Evolutionary conservation across 1,140 invertebrate genomes (phyloP), one percentile per base, ranked within the genome.

Genomic region (Psix sp.): DNA sequence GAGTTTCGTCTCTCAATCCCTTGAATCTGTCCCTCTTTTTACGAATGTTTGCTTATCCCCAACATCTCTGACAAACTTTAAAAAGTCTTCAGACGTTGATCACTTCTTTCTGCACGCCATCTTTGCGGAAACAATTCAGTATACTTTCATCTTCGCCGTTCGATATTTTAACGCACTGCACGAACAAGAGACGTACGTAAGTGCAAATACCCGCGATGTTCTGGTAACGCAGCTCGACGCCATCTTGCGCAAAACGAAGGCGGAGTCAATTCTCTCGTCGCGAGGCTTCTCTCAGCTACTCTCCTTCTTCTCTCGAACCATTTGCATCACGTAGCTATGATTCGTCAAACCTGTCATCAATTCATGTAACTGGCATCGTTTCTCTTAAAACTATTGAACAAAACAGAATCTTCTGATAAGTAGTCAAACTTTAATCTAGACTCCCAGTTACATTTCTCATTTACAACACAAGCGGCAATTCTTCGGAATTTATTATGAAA

Each of bases 171-270:
- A 24, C 21, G 3, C 3, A 24, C n/a, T n/a, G n/a, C n/a, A n/a
- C n/a, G n/a, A n/a, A n/a, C n/a, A n/a, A 43, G 26, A 49, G 36
- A 24, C 54, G 35, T n/a, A 46, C 36, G 38, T 54, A 29, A 48
- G 54, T 35, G 56, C 62, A 54, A 70, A 52, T 43, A 66, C 51
- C 39, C 31, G 20, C 46, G 49, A 70, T n/a, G 46, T 42, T 56
- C 60, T 52, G 13, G 49, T 39, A 45, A 49, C 66, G 59, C 51
- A 72, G 57, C 31, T 35, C 72, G 83, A 80, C 84, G 85, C 85
- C 85, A 87, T 86, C 84, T 86, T 86, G 84, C 80, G 84, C 83
- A 86, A 86, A 85, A 77, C 77, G 82, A 86, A 87, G 85, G 85
- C 85, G 85, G 85, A 87, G 84, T 83, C 77, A 84, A 78, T 73